These are phyloP conservation scores for Leucophenga varia DNA, from an alignment of 1,140 invertebrate genomes.

Conservation along the genomic window DNA sequence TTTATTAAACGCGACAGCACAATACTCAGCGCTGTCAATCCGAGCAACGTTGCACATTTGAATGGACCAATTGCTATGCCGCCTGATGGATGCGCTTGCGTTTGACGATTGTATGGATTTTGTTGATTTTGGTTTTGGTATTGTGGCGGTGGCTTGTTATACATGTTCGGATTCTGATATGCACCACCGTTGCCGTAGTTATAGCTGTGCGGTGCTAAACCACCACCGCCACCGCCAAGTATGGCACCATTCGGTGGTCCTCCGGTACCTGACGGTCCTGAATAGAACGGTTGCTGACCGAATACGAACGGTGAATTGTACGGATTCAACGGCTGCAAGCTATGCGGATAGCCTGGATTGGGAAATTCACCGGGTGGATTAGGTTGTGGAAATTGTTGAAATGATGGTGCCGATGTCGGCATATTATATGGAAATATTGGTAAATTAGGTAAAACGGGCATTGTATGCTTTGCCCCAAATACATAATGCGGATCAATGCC, in stretches of 20 bases:
- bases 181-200: conserved; percentile 29
- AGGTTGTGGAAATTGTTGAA: conserved; percentile 55
- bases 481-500: conserved; percentile 53
- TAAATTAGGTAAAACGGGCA: conserved; percentile 50
- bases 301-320: conserved; percentile 54
- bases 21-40: no score
- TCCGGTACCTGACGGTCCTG: conserved; percentile 36
- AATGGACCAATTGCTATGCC: background rate
- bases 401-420: conserved; percentile 47
- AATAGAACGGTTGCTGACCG: conserved; percentile 44
- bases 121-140: conserved; percentile 51
- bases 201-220: conserved; percentile 37
- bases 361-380: conserved; percentile 52
- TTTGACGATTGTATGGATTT: conserved; percentile 51
- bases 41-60: background rate
- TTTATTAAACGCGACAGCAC: no score
- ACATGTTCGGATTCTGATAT: conserved; percentile 51
- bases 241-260: conserved; percentile 38
- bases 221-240: conserved; percentile 45
- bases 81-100: conserved; percentile 46
- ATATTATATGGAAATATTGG: conserved; percentile 55
- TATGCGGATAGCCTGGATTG: conserved; percentile 51
- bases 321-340: conserved; percentile 52
- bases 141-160: conserved; percentile 52
- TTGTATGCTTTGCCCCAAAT: conserved; percentile 48